phyloP scores from a whole-genome alignment of 2,797 vertebrate species.

The Mormyrops boulengeri region DNA sequence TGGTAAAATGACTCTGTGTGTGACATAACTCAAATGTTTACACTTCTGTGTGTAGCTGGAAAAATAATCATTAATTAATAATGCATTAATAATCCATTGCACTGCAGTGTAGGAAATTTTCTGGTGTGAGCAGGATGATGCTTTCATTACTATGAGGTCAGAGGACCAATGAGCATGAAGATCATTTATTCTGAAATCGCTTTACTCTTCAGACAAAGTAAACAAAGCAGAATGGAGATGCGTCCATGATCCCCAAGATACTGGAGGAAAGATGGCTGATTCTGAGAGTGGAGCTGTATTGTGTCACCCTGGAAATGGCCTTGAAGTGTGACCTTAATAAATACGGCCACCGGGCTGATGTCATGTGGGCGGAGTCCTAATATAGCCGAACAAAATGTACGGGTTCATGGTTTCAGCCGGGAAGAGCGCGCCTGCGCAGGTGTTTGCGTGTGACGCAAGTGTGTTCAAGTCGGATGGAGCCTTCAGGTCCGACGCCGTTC shows the following conservation, averaged over 20 bases:
- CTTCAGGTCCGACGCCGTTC: neutral
- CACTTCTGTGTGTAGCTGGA: neutral
- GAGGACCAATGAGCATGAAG: neutral
- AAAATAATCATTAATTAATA: neutral
- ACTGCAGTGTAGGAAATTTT: neutral
- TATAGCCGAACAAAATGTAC: constrained; percentile 37
- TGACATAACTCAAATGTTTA: neutral
- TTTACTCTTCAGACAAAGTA: constrained; percentile 20
- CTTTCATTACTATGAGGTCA: constrained; percentile 7
- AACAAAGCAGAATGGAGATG: neutral
- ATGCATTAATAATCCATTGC: neutral
- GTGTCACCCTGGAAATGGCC: constrained; percentile 24
- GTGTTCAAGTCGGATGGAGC: neutral
- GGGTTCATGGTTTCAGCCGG: constrained; percentile 16
- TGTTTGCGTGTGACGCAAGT: neutral
- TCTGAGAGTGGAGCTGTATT: constrained; percentile 22
- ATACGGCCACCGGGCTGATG: constrained; percentile 31
- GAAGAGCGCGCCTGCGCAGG: constrained; percentile 16
- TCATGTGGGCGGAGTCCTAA: constrained; percentile 34
- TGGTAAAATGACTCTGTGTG: neutral
- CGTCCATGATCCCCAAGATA: neutral
- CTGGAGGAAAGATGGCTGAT: neutral
- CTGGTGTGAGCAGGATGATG: neutral
- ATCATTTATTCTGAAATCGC: constrained; percentile 13
- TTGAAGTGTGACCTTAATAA: constrained; percentile 29